Evolutionary conservation across 2,888 invertebrate species (phyloP).

Genomic region (Ecliptopera silaceata): DNA sequence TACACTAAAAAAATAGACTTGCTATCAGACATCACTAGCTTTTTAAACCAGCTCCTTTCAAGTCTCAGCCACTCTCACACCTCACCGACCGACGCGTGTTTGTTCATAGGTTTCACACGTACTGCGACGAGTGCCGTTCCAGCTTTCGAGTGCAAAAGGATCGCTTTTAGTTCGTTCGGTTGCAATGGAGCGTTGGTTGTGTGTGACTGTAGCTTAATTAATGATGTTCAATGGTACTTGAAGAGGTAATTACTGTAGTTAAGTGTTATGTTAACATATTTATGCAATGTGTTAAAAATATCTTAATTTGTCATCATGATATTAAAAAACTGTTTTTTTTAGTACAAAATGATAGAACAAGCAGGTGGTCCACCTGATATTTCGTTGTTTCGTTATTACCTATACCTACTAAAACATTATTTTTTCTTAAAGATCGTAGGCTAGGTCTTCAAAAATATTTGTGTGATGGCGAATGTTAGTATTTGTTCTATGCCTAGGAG

Average conservation of each 20-base stretch:
- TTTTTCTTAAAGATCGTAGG: too few relatives aligned
- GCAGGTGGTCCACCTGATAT: too few relatives aligned
- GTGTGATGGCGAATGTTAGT: too few relatives aligned
- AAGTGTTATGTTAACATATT: too few relatives aligned
- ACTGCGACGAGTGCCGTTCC: constrained; percentile 55
- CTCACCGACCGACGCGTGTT: constrained; percentile 51
- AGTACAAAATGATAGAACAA: too few relatives aligned
- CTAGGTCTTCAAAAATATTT: too few relatives aligned
- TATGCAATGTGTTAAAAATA: too few relatives aligned
- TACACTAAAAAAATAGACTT: neutral
- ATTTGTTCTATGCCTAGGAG: too few relatives aligned
- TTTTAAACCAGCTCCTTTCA: constrained; percentile 59
- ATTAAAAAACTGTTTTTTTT: too few relatives aligned
- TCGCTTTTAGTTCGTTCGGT: constrained; percentile 57
- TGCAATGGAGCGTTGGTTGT: constrained; percentile 29
- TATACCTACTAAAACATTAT: too few relatives aligned
- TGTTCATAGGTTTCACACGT: constrained; percentile 73
- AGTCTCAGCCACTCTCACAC: constrained; percentile 54
- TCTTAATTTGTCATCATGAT: too few relatives aligned
- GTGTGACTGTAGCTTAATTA: constrained; percentile 19
- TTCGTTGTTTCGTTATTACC: too few relatives aligned
- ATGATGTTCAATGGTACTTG: constrained; percentile 10
- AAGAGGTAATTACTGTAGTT: neutral
- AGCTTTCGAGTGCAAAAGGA: constrained; percentile 61
- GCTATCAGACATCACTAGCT: constrained; percentile 38